phyloP scores from a whole-genome alignment of 2,888 invertebrate species.

The Acanthoscelides obtectus region DNA sequence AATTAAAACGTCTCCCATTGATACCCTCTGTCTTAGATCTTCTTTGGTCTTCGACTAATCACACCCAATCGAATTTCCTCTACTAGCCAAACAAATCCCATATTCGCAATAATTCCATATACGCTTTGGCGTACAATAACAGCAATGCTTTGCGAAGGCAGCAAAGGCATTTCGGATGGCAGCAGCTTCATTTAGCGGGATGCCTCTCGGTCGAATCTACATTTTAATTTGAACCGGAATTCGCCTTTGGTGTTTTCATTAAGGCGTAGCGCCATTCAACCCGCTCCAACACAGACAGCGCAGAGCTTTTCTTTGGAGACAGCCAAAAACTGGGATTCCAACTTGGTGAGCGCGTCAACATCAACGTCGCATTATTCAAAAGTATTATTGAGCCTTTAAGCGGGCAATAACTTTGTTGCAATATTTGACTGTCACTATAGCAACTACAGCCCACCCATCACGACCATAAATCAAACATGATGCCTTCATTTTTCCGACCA shows the following conservation, averaged over 20 bases:
- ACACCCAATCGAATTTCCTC: not conserved
- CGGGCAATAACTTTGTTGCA: no score
- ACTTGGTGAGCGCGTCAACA: no score
- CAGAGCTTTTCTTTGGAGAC: not conserved
- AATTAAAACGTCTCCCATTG: no score
- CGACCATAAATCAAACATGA: no score
- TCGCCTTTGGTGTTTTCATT: constrained; percentile 32
- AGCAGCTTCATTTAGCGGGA: not conserved
- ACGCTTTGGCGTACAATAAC: not conserved
- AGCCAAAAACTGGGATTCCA: not conserved
- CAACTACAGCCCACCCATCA: no score
- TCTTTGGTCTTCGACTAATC: not conserved
- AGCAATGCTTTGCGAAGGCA: not conserved
- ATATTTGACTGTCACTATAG: no score
- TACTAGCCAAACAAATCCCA: not conserved
- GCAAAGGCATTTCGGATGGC: not conserved
- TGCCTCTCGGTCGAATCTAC: constrained; percentile 31
- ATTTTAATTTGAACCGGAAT: constrained; percentile 41
- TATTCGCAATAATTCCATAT: not conserved
- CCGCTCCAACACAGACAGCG: constrained; percentile 9
- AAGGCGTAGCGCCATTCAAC: constrained; percentile 26
- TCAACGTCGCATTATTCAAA: no score
- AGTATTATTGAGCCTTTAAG: no score
- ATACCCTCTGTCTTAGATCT: no score
- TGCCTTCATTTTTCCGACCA: no score